Evolutionary conservation across 64 coral and sea anemone genomes (phyloP), one percentile per base, ranked within the genome.

Genomic region (Montipora capricornis): DNA sequence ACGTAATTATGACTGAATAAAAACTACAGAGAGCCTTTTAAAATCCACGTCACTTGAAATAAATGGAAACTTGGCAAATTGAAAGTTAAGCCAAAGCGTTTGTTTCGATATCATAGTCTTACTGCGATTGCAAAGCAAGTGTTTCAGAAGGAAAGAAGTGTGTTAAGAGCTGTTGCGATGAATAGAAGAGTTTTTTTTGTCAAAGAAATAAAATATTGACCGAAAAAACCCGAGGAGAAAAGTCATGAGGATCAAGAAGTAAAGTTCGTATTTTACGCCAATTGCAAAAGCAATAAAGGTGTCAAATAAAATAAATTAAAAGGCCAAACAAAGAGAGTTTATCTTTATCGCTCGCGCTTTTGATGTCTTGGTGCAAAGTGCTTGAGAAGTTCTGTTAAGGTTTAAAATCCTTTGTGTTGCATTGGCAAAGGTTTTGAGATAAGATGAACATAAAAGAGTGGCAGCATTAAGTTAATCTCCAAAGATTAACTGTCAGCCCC

Each of bases 341-440:
- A 66, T 12, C 17, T 17, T 86, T 71, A 49, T 71, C 19, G 9
- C 44, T 8, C 19, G 37, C n/a, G 45, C 62, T 50, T 86, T 86
- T 86, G 64, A 68, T 49, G 4, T 3, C 8, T 20, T 49, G 47
- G 5, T 50, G 16, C 47, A 78, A 73, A 64, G 61, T 8, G 19
- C 66, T 4, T 49, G 8, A 7, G 14, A 57, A 57, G 6, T 57
- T 6, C 53, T 57, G 58, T 17, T 49, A 44, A 71, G 66, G 45
- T 71, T 50, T 86, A 12, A n/a, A 49, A 49, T 86, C 82, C 16
- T 86, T 86, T 86, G 66, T 86, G 14, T 71, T 71, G 64, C 17
- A 16, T 24, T 86, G 64, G 67, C 82, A 86, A 71, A 76, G 66
- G 45, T 71, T 73, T 44, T 48, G 6, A 71, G 64, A 67, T 86